Base-by-base conservation (phyloP, 2,888 invertebrate genomes). In the Drosophila planitibia region DNA sequence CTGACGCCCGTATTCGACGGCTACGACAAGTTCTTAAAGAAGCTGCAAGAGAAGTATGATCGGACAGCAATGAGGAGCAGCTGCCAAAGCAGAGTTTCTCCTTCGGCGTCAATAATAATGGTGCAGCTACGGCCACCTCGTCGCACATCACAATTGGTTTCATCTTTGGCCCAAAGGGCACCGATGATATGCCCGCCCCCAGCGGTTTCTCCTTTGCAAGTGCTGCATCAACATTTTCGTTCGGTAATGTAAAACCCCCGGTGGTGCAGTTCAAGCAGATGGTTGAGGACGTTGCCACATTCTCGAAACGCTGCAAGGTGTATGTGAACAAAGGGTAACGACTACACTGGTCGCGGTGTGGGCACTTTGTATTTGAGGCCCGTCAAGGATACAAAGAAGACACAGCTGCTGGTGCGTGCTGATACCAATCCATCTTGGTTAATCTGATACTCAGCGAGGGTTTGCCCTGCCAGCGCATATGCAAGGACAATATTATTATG, bases 301-400 rank as follows among this genome's bases (percentile, higher is more conserved):
- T 95, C 93, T 96, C 97, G n/a, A 97, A 96, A 91, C 95, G 96
- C 90, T 98, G 98, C 93, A 99, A 99, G 94, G 95, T 99, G 72
- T 99, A 97, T 93, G 96, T 97, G n/a, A 98, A 98, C 92, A 97
- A 97, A 25, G 92, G 96, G 97, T 86, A 95, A 95, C 0, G 95
- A 94, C 76, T 99, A 96, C 93, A 95, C 95, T 52, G 98, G 98
- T 77, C 96, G 96, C 89, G 99, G 99, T 63, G 95, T 99, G n/a
- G 99, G 98, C 16, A 97, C 96, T 74, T 94, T 99, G 22, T 98
- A 97, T 91, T 94, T 99, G n/a, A 99, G 99, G 92, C 96, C 96
- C 49, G 94, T 96, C 41, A 95, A 96, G 77, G 95, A 95, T 44
- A 95, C 94, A 79, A 95, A 95, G 3, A 98, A 98, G 93, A 95